These are phyloP conservation scores for Delia radicum DNA, from an alignment of 1,140 invertebrate species.

Conservation along the genomic window DNA sequence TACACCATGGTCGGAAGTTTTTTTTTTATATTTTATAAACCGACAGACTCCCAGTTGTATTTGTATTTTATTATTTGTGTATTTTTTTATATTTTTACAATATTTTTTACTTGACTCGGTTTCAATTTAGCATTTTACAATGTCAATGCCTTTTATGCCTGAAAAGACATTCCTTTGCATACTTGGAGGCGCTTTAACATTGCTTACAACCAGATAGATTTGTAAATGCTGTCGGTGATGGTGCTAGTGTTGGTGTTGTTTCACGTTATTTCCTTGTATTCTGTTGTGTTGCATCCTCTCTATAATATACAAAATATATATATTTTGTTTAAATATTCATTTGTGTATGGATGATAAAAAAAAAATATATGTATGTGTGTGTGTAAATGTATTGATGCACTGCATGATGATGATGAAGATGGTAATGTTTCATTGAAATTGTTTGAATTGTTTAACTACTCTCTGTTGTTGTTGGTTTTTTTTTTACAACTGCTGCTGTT, in stretches of 20 bases:
- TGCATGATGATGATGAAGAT: not conserved
- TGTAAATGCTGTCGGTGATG: not conserved
- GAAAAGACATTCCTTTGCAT: slow-evolving; percentile 33
- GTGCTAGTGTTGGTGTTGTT: not conserved
- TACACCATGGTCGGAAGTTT: not conserved
- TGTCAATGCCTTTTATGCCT: slow-evolving; percentile 34
- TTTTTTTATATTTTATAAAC: no score
- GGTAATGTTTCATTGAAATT: slow-evolving; percentile 20
- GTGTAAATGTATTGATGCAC: not conserved
- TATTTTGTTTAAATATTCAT: slow-evolving; percentile 16
- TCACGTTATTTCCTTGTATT: not conserved
- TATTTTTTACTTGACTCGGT: slow-evolving; percentile 23
- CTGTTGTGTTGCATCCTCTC: not conserved
- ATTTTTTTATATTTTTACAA: slow-evolving; percentile 19
- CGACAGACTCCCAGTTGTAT: no score
- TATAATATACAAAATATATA: not conserved
- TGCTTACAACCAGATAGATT: not conserved
- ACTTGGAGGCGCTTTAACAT: slow-evolving; percentile 22
- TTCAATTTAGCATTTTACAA: slow-evolving; percentile 31
- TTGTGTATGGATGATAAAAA: no score
- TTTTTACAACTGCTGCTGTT: no score
- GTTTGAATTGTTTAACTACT: slow-evolving; percentile 17
- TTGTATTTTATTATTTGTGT: not conserved
- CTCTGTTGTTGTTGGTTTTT: no score
- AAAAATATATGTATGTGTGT: no score